phyloP scores from a whole-genome alignment of 2,888 invertebrate species.

The Xiphydria camelus region DNA sequence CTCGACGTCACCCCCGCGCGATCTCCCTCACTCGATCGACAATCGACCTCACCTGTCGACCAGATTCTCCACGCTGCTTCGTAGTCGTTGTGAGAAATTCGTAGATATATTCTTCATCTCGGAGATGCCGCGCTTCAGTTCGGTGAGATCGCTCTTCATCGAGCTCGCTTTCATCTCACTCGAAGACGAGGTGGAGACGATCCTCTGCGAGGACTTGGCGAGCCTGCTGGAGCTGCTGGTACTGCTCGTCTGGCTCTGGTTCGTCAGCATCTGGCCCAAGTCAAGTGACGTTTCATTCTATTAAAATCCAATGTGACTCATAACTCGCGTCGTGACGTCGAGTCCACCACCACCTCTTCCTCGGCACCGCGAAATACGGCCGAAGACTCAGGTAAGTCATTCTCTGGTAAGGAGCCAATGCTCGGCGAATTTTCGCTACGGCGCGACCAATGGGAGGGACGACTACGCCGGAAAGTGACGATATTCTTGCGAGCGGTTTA shows the following conservation, averaged over 20 bases:
- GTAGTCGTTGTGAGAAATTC: slow-evolving; percentile 62
- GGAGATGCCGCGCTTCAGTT: slow-evolving; percentile 81
- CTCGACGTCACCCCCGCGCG: background rate
- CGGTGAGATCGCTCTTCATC: slow-evolving; percentile 78
- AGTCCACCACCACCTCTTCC: background rate
- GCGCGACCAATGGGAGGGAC: background rate
- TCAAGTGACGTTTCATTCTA: slow-evolving; percentile 42
- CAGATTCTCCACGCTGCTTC: slow-evolving; percentile 78
- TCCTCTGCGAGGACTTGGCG: slow-evolving; percentile 63
- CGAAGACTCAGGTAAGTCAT: background rate
- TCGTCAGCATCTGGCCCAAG: slow-evolving; percentile 52
- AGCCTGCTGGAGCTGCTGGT: slow-evolving; percentile 61
- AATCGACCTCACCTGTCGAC: slow-evolving; percentile 65
- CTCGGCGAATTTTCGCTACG: background rate
- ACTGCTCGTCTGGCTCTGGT: slow-evolving; percentile 61
- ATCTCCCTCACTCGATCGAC: no score
- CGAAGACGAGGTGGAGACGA: slow-evolving; percentile 56
- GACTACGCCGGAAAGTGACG: background rate
- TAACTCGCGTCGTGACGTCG: background rate
- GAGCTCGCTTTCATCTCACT: slow-evolving; percentile 82
- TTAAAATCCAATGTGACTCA: slow-evolving; percentile 43
- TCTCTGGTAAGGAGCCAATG: background rate
- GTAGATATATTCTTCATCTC: slow-evolving; percentile 78
- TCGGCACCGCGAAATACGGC: no score
- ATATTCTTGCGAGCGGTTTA: background rate